Evolutionary conservation across 1,140 invertebrate species (phyloP).

Genomic region (Portunus trituberculatus): DNA sequence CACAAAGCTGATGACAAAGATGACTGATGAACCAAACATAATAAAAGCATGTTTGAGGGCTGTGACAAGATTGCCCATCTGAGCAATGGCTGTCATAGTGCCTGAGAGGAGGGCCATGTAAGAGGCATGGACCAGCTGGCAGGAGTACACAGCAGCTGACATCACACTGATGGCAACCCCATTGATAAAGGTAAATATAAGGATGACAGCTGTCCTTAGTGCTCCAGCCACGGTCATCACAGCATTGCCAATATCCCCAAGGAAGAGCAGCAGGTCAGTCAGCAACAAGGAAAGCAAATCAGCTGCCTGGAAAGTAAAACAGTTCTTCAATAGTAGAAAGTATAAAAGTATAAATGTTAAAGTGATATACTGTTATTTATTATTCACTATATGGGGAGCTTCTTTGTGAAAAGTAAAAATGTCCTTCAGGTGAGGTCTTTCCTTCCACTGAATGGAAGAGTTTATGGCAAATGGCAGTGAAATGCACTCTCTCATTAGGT

Average conservation of each 20-base stretch:
- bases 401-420: too few relatives aligned
- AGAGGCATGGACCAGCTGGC: conserved; percentile 54
- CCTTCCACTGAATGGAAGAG: too few relatives aligned
- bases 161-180: neutral
- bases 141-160: conserved; percentile 44
- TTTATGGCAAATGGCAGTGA: too few relatives aligned
- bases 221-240: conserved; percentile 52
- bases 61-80: conserved; percentile 50
- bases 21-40: conserved; percentile 69
- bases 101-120: conserved; percentile 40
- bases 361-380: too few relatives aligned
- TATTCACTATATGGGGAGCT: too few relatives aligned
- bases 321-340: too few relatives aligned
- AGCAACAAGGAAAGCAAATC: conserved; percentile 62
- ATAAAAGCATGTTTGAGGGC: conserved; percentile 63
- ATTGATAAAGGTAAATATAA: conserved; percentile 10
- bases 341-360: too few relatives aligned
- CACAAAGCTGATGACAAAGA: conserved; percentile 59
- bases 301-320: conserved; percentile 57
- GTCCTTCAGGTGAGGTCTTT: too few relatives aligned
- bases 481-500: too few relatives aligned
- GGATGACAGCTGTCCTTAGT: conserved; percentile 21
- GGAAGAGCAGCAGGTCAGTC: conserved; percentile 69
- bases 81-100: neutral
- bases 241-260: conserved; percentile 67